Conservation (phyloP, 2,113 vertebrate species). For the Sylvicapra grimmia region DNA sequence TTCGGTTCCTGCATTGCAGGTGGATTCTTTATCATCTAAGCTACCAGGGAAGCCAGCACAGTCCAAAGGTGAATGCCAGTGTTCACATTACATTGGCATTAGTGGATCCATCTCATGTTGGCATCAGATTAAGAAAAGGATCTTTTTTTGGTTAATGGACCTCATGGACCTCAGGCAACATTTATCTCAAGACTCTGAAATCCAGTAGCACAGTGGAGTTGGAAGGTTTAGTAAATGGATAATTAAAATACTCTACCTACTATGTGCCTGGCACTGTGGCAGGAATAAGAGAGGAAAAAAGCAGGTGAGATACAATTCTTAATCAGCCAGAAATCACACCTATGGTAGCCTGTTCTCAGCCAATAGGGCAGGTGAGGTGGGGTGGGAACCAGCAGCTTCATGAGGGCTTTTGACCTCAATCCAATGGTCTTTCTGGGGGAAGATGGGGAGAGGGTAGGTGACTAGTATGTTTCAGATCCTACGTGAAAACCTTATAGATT, state of each 20-base stretch:
- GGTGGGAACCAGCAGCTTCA: not conserved
- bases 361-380: not conserved
- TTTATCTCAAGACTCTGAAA: not conserved
- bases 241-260: not conserved
- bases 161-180: not conserved
- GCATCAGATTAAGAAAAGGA: not conserved
- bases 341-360: not conserved
- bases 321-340: not conserved
- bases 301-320: not conserved
- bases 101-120: not conserved
- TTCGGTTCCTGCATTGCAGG: not conserved
- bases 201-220: not conserved
- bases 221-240: not conserved
- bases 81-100: not conserved
- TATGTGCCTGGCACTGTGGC: not conserved
- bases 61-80: not conserved
- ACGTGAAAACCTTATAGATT: not conserved
- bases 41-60: not conserved
- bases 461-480: not conserved
- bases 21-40: not conserved
- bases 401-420: not conserved
- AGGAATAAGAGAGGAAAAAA: not conserved
- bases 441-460: rapidly evolving
- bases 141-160: not conserved
- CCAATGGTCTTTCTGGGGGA: not conserved